Evolutionary conservation across 2,888 invertebrate species (phyloP).

Genomic region (Morpho helenor): DNA sequence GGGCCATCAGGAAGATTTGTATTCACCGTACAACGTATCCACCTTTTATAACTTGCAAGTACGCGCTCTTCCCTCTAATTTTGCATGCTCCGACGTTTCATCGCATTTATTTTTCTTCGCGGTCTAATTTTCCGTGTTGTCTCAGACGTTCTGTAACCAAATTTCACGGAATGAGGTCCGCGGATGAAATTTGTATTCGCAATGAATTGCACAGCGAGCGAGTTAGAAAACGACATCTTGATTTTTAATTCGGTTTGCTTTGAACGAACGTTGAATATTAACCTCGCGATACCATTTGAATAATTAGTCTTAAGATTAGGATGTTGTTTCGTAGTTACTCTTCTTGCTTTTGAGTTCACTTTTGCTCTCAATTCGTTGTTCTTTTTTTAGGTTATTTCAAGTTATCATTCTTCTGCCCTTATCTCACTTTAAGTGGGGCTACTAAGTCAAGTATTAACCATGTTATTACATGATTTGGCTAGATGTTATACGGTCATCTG

Average conservation of each 20-base stretch:
- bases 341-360: background rate
- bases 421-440: no score
- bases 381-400: background rate
- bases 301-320: conserved; percentile 29
- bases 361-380: conserved; percentile 1
- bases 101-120: conserved; percentile 75
- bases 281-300: conserved; percentile 36
- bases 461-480: no score
- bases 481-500: no score
- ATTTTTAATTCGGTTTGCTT: conserved; percentile 61
- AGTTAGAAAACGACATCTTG: conserved; percentile 39
- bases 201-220: conserved; percentile 51
- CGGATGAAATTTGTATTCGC: conserved; percentile 73
- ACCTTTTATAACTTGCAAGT: conserved; percentile 24
- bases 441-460: no score
- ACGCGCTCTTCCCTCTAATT: conserved; percentile 49
- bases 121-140: conserved; percentile 76
- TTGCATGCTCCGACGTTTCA: conserved; percentile 70
- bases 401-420: no score
- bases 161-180: conserved; percentile 72
- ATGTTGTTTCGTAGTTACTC: conserved; percentile 1
- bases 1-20: conserved; percentile 21
- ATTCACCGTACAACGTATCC: conserved; percentile 18
- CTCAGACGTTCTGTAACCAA: conserved; percentile 74
- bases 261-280: conserved; percentile 49